A percentile compares a stretch with the other conserved stretches of the same genome.
Conservation (phyloP, 2,888 invertebrate genomes). For the Hemistola chrysoprasaria region DNA sequence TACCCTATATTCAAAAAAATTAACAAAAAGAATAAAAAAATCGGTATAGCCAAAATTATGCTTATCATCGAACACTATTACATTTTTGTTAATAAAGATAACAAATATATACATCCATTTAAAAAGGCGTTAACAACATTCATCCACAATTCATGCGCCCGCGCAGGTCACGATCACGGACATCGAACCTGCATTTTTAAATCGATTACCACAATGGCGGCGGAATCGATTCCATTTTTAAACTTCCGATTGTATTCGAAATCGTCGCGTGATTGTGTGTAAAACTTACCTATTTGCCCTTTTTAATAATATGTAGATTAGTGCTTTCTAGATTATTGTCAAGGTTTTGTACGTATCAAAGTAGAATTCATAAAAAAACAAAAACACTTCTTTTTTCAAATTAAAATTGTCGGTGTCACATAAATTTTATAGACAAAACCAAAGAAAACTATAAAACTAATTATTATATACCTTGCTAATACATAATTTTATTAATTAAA, state of each 20-base stretch:
- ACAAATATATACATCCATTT: constrained; percentile 5
- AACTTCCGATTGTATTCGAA: constrained; percentile 51
- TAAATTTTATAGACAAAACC: too few species aligned
- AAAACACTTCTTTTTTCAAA: too few species aligned
- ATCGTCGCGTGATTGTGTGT: constrained; percentile 57
- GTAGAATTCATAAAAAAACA: too few species aligned
- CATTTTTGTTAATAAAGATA: constrained; percentile 18
- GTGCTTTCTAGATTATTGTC: constrained; percentile 28
- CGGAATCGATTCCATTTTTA: constrained; percentile 56
- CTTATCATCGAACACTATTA: too few species aligned
- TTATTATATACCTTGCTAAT: too few species aligned
- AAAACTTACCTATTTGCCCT: constrained; percentile 42
- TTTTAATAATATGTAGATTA: constrained; percentile 27
- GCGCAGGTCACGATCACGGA: constrained; percentile 78
- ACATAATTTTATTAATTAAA: too few species aligned
- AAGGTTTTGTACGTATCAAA: too few species aligned
- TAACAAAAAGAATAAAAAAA: too few species aligned
- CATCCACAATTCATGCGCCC: constrained; percentile 72
- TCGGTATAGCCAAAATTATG: too few species aligned
- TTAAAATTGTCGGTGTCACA: too few species aligned
- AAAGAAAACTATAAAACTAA: too few species aligned
- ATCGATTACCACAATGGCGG: constrained; percentile 61
- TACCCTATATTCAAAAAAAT: too few species aligned
- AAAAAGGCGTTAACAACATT: constrained; percentile 48
- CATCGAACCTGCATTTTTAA: constrained; percentile 74